Evolutionary conservation across 2,888 invertebrate genomes (phyloP), one percentile per base, ranked within the genome.

Genomic region (Apodemia mormo): DNA sequence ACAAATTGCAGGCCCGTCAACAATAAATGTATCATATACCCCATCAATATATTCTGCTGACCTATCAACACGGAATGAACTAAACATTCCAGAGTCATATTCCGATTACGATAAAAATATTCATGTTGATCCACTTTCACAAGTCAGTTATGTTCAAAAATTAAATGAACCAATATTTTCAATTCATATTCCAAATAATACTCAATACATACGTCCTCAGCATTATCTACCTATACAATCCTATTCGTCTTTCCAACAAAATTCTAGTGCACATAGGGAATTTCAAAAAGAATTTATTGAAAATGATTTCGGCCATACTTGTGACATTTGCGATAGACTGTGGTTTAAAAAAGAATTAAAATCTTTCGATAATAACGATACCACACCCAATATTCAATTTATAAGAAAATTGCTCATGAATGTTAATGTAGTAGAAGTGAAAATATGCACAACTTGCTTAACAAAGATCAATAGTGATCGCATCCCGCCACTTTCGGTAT

Each of bases 391-490:
- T 14, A 64, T 67, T 61, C 4, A 33, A 67, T 69, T 74, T 68
- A 73, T 73, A 71, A 72, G 72, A 73, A 73, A 72, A 73, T 72
- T 75, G 70, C 70, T 73, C 29, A 6, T 22, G 43, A 49, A 64
- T 45, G 30, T 12, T 65, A 40, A 49, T 70, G 29, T 74, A 70
- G 65, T 56, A 30, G 45, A 65, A 61, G 69, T 76, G 66, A 72
- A 75, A 75, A 71, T 75, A 68, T 77, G 75, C 65, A 70, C 66
- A 30, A 73, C 74, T 72, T 75, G 75, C 73, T 73, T 69, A 52
- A 67, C 29, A 70, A 54, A 70, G 22, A 74, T 77, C 68, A 58
- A 76, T 68, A 75, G 72, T 66, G 10, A 69, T 65, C 66, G 66
- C 68, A 68, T 75, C 54, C 74, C 76, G 66, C 68, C 64, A 52